These are phyloP conservation scores for Cotesia chilonis DNA, from an alignment of 1,140 invertebrate species.

Conservation along the genomic window DNA sequence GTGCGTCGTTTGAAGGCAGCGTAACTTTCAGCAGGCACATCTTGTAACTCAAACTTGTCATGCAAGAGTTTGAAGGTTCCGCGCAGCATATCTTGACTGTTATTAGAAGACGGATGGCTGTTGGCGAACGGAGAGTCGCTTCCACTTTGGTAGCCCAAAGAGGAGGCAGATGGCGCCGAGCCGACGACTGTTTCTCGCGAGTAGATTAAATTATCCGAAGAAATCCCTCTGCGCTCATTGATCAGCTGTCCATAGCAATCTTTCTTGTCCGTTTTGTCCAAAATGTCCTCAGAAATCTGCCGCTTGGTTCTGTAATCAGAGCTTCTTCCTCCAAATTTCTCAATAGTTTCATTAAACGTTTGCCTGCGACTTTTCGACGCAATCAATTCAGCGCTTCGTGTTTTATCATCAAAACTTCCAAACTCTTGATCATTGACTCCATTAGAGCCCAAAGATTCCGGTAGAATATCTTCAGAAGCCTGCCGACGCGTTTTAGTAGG, in stretches of 20 bases:
- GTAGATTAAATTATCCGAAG: conserved; percentile 55
- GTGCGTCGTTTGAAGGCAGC: conserved; percentile 58
- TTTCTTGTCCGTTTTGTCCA: conserved; percentile 48
- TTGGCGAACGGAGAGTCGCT: conserved; percentile 32
- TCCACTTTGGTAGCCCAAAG: conserved; percentile 41
- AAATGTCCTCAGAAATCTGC: conserved; percentile 54
- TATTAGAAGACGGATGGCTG: conserved; percentile 40
- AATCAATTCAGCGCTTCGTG: conserved; percentile 15
- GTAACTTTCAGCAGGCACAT: conserved; percentile 57
- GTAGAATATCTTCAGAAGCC: conserved; percentile 23
- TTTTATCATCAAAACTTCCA: conserved; percentile 18
- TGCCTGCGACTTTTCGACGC: conserved; percentile 31
- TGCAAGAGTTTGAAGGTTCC: conserved; percentile 52
- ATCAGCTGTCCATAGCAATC: conserved; percentile 33
- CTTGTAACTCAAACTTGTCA: conserved; percentile 55
- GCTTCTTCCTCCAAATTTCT: conserved; percentile 33
- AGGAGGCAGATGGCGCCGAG: conserved; percentile 35
- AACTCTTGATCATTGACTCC: neutral
- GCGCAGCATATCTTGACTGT: conserved; percentile 40
- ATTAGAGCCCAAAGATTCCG: neutral
- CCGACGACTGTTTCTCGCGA: conserved; percentile 40
- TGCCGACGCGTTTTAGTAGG: conserved; percentile 53
- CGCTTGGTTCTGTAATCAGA: conserved; percentile 42
- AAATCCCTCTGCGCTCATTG: conserved; percentile 51
- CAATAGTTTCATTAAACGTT: conserved; percentile 34